Base-by-base conservation (phyloP, 2,797 vertebrate species). In the Cossypha niveicapilla region DNA sequence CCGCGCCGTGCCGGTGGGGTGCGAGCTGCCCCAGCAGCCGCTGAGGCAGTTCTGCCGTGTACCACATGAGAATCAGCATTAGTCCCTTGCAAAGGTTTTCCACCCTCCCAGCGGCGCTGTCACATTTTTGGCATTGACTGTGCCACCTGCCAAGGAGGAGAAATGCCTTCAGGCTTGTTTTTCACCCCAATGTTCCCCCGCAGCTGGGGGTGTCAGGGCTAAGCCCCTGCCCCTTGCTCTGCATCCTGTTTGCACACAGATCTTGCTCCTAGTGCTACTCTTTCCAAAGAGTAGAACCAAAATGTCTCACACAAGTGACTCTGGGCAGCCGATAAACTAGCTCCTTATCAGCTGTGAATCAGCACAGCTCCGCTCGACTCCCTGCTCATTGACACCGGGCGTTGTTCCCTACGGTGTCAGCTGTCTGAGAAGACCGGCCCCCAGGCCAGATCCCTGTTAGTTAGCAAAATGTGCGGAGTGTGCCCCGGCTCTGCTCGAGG, bases 401-500 rank as follows among this genome's bases (percentile, higher is more conserved):
- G 0, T 28, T 45, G 42, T 18, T 66, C 47, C n/a, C n/a, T 44
- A 2, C 0, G 1, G 18, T n/a, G 37, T 18, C 53, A 66, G 23
- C n/a, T 1, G 6, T 28, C 56, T 47, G 58, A 5, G 1, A 32
- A 88, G 57, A 23, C 0, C 39, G 62, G 42, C 5, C 44, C 17
- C 7, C 27, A 21, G 58, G 48, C 25, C 62, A 56, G 44, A 34
- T 7, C 27, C 58, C 50, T 19, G 28, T 6, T 6, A 18, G 30
- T 0, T 51, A 44, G 62, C 19, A 63, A 45, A 41, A 48, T 4
- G 4, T 0, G 7, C 0, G 0, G n/a, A 53, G 13, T 0, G 6
- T 41, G n/a, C 13, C 22, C 18, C 1, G 4, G 9, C 25, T 32
- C 41, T 62, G 24, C 41, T 24, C 1, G 1, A 18, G 66, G 73